Evolutionary conservation across 2,888 invertebrate species (phyloP), one percentile per base, ranked within the genome.

Genomic region (Trachelus stipa): DNA sequence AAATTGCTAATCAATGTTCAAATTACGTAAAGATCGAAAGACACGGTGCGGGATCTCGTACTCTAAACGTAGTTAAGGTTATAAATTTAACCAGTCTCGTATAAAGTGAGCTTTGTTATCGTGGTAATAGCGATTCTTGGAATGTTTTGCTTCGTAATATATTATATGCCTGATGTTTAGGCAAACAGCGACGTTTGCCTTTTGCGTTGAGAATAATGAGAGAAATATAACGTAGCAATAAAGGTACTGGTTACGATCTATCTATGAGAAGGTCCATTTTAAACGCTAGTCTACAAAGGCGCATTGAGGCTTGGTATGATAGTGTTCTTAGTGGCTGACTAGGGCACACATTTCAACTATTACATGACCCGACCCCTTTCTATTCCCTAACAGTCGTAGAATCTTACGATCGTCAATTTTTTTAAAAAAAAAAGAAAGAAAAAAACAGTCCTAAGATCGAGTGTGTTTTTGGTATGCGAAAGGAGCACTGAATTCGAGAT

Each of bases 311-410:
- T 87, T 87, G 83, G 79, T 84, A 81, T 77, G 79, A 81, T 77
- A 87, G 80, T 86, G 84, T 87, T 86, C 81, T 86, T 84, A 83
- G 86, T 89, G 85, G 86, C 87, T 89, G 90, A 90, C 90, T 90
- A 90, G 90, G 88, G 87, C 88, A 88, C 88, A 88, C 87, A 88
- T 86, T 84, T 88, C 85, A 76, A 34, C 78, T 78, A 78, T 76
- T 73, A 73, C 68, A 73, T 78, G 56, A 23, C 23, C 23, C 56
- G 35, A 35, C 56, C 56, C 56, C 6, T 23, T 23, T 23, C 40
- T 6, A 40, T 40, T 71, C 75, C 56, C 75, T 15, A 71, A 69
- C 74, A 12, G 69, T 40, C 37, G 40, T 69, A 34, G 74, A 71
- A 30, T 33, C 71, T 33, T 23, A 69, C 9, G 34, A 71, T 71